Conservation (phyloP, 1,140 invertebrate species). For the Probaryconus sp. region DNA sequence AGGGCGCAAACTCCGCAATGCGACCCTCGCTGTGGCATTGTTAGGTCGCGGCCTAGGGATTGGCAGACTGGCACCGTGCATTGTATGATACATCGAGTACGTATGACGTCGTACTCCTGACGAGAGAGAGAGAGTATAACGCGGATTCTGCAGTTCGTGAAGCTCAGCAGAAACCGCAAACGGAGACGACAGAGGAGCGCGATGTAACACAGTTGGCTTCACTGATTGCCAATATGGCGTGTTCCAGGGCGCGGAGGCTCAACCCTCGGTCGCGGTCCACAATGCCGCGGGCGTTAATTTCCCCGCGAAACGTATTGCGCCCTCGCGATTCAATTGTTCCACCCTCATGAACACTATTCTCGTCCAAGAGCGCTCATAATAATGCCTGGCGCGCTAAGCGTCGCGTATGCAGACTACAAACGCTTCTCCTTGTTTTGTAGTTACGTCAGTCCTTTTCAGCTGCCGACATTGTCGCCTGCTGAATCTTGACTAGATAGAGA, state of each 20-base stretch:
- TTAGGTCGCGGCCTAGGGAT: constrained; percentile 21
- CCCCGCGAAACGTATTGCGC: constrained; percentile 74
- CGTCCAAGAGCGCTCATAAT: constrained; percentile 55
- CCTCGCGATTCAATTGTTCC: constrained; percentile 74
- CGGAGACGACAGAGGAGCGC: constrained; percentile 38
- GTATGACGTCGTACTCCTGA: constrained; percentile 20
- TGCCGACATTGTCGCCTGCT: constrained; percentile 39
- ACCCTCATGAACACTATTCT: constrained; percentile 58
- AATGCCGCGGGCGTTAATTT: constrained; percentile 77
- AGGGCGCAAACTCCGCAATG: constrained; percentile 12
- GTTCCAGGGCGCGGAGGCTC: constrained; percentile 16
- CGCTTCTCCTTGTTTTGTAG: constrained; percentile 26
- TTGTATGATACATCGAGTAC: constrained; percentile 7
- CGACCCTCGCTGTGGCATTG: constrained; percentile 28
- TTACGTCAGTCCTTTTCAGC: constrained; percentile 43
- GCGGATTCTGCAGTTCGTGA: constrained; percentile 30
- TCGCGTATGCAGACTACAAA: constrained; percentile 19
- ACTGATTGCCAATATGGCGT: constrained; percentile 74
- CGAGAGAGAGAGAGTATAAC: constrained; percentile 18
- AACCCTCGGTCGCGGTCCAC: constrained; percentile 64
- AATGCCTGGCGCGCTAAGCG: constrained; percentile 50
- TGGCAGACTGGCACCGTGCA: constrained; percentile 36
- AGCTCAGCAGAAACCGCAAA: constrained; percentile 31
- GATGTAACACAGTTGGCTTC: constrained; percentile 70
- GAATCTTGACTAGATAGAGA: constrained; percentile 48